Base-by-base conservation (phyloP, 2,888 invertebrate species). In the Electrophaes corylata region DNA sequence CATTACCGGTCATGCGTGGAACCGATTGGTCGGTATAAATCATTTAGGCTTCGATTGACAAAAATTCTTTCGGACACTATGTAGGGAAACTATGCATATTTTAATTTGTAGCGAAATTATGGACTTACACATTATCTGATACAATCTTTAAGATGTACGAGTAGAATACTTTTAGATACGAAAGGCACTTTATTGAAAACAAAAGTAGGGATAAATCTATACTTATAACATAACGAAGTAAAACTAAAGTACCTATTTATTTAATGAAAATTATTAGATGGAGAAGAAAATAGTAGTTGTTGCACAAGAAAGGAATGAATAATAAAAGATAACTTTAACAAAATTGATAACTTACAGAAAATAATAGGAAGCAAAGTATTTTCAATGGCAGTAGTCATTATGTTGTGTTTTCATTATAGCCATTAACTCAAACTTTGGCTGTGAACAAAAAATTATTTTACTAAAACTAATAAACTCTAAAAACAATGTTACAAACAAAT, bases 401-500 rank as follows among this genome's bases (percentile, higher is more conserved):
- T 18, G n/a, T 14, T 35, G 29, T 50, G 46, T 46, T 47, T 58
- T 52, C 65, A 67, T 66, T 39, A 67, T 62, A 60, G 55, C 61
- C 45, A 58, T 67, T 65, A 68, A 65, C 67, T 66, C 64, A 70
- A 77, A 72, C 86, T 88, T 87, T 88, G 87, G 87, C 81, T 81
- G 79, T 67, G 53, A 64, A 71, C 76, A 73, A 73, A 79, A 76
- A 69, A 74, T 82, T 82, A 84, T 84, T 83, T 83, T 75, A 76
- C 80, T 82, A 79, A 84, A 81, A 80, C 84, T 85, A 83, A 62
- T 65, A 65, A 65, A 67, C 67, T 65, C 62, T 67, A 56, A 57
- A 85, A 89, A 88, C 85, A 85, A 84, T 74, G 70, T 76, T 76
- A 83, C 86, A 88, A 89, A 90, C 86, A 86, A 86, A 88, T 84